A percentile compares a stretch with the other conserved stretches of the same genome.
Evolutionary conservation across 2,888 invertebrate species (phyloP).

Genomic region (Caenorhabditis imperialis): DNA sequence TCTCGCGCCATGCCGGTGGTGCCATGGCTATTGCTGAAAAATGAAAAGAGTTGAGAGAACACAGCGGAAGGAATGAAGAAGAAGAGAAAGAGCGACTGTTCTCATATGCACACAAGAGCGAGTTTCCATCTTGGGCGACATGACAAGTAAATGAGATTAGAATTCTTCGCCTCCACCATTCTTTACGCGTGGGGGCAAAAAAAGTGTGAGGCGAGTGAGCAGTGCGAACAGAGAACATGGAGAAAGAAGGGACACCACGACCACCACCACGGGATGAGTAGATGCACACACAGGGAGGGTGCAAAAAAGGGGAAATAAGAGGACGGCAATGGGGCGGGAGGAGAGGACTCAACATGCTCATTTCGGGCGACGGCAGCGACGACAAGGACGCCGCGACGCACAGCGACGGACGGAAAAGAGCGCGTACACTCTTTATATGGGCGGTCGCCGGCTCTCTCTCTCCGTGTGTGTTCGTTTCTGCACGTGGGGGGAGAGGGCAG

Average conservation of each 20-base stretch:
- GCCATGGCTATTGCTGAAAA: constrained; percentile 20
- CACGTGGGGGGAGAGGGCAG: too few species aligned
- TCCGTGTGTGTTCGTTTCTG: too few species aligned
- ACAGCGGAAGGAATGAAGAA: neutral
- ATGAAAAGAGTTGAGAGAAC: neutral
- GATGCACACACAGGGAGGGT: constrained; percentile 27
- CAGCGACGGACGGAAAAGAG: constrained; percentile 21
- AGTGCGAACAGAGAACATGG: constrained; percentile 13
- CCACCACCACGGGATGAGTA: constrained; percentile 5
- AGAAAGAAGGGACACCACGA: too few species aligned
- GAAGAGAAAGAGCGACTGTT: neutral
- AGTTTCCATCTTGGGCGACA: neutral
- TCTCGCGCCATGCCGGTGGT: neutral
- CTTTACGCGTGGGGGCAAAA: constrained; percentile 3
- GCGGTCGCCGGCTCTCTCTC: neutral
- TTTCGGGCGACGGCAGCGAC: constrained; percentile 8
- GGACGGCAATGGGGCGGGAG: constrained; percentile 4
- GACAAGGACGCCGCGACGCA: constrained; percentile 11
- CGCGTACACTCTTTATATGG: constrained; percentile 14
- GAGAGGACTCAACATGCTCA: constrained; percentile 19
- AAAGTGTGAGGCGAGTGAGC: neutral
- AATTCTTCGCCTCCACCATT: neutral
- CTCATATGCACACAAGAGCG: neutral
- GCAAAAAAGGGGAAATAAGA: constrained; percentile 19
- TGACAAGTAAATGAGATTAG: constrained; percentile 18